Evolutionary conservation across 2,888 invertebrate genomes (phyloP).

Genomic region (Balanococcus diminutus): DNA sequence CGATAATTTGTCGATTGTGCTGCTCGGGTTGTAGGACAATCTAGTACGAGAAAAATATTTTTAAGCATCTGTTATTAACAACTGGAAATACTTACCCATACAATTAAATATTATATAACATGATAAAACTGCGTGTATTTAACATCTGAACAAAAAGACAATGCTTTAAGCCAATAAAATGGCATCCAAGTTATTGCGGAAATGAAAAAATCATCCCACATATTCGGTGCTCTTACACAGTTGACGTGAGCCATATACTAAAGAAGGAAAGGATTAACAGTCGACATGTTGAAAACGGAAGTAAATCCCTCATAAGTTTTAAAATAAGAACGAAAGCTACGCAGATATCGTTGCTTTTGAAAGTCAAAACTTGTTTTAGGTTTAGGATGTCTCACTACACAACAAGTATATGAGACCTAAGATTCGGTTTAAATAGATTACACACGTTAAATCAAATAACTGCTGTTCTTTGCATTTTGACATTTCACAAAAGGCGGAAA

Average conservation of each 20-base stretch:
- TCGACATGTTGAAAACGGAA: background rate
- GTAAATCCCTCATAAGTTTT: constrained; percentile 21
- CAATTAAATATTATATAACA: background rate
- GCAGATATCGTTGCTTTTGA: constrained; percentile 23
- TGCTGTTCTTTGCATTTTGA: constrained; percentile 30
- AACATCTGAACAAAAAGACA: background rate
- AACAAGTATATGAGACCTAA: constrained; percentile 4
- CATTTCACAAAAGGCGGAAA: constrained; percentile 28
- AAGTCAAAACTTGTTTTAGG: constrained; percentile 25
- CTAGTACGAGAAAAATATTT: no score
- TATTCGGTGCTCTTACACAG: background rate
- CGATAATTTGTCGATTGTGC: no score
- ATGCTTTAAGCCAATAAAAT: background rate
- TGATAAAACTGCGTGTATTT: background rate
- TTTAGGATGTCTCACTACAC: constrained; percentile 20
- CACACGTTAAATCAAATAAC: constrained; percentile 11
- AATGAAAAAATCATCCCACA: constrained; percentile 26
- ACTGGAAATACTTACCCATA: no score
- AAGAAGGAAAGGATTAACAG: constrained; percentile 11
- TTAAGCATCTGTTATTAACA: no score
- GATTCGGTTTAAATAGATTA: constrained; percentile 29
- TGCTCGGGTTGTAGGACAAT: no score
- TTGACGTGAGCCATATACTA: background rate
- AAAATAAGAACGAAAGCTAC: constrained; percentile 19
- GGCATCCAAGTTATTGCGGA: background rate